These are phyloP conservation scores for Galleria mellonella DNA, from an alignment of 1,140 invertebrate species.

Conservation along the genomic window DNA sequence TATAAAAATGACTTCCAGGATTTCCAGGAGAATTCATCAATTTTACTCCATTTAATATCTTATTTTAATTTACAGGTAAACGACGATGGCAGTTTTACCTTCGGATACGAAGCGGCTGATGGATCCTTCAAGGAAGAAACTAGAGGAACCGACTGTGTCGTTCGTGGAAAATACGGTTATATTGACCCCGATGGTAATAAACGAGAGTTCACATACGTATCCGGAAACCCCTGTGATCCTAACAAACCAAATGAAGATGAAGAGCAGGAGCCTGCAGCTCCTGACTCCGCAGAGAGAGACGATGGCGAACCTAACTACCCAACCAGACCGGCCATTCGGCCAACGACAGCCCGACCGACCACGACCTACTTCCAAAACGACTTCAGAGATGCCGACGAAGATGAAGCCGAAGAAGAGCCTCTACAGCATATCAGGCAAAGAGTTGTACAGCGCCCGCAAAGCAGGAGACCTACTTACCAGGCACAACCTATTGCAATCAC, in stretches of 20 bases:
- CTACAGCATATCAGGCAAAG: slow-evolving; percentile 69
- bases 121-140: slow-evolving; percentile 94
- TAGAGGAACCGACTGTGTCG: slow-evolving; percentile 88
- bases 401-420: slow-evolving; percentile 75
- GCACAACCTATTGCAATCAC: slow-evolving; percentile 75
- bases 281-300: slow-evolving; percentile 75
- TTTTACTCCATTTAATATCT: too few relatives aligned
- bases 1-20: too few relatives aligned
- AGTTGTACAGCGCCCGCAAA: slow-evolving; percentile 57
- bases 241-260: slow-evolving; percentile 83
- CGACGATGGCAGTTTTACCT: slow-evolving; percentile 90
- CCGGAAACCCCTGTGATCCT: slow-evolving; percentile 92
- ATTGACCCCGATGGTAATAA: slow-evolving; percentile 92
- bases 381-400: slow-evolving; percentile 78
- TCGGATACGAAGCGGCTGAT: slow-evolving; percentile 89
- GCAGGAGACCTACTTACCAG: slow-evolving; percentile 61
- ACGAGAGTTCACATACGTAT: slow-evolving; percentile 90
- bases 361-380: slow-evolving; percentile 80
- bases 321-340: slow-evolving; percentile 71
- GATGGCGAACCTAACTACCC: slow-evolving; percentile 80
- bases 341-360: slow-evolving; percentile 75
- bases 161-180: slow-evolving; percentile 92
- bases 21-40: too few relatives aligned
- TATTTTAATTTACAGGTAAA: slow-evolving; percentile 74
- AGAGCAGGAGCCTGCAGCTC: slow-evolving; percentile 46